Base-by-base conservation (phyloP, 2,113 vertebrate species). In the Rissa tridactyla region DNA sequence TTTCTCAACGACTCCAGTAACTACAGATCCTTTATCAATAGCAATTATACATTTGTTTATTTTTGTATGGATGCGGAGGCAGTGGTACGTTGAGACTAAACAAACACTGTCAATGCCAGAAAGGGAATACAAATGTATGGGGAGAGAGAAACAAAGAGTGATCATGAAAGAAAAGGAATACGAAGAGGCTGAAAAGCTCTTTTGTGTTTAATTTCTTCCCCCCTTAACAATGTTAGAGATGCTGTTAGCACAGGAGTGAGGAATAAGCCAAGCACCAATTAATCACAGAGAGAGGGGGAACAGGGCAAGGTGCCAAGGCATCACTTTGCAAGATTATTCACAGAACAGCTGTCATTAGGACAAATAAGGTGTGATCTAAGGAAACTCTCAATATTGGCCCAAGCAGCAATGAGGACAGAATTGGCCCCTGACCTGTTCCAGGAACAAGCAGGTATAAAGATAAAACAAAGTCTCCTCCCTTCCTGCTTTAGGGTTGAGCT, bases 311-410 rank as follows among this genome's bases (percentile, higher is more conserved):
- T 88, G 91, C 97, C 93, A 96, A 96, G 68, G 83, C 68, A 95
- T 94, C 94, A 94, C 94, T 97, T 95, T 88, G 71, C 71, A 95
- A 86, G 95, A 97, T 96, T 93, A 88, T 91, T 92, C 89, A 82
- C 66, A 52, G 82, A 94, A 70, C 38, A 83, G 58, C 78, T 92
- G 71, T 71, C 79, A 86, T 85, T 71, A 75, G 78, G 66, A 90
- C 82, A 87, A 93, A 90, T 66, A 66, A 94, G 20, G 73, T 96
- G 87, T 81, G 84, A 96, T 80, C 86, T 91, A 71, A 90, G 68
- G 68, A 91, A 91, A 75, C 40, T 81, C 55, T 76, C 78, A 38
- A 11, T 66, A 77, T 30, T 91, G 78, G 62, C 55, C 3, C 2
- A 80, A 83, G 82, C 47, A 90, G 66, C 71, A 47, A 1, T 7